phyloP scores from a whole-genome alignment of 2,113 vertebrate species.

The Mellivora capensis region DNA sequence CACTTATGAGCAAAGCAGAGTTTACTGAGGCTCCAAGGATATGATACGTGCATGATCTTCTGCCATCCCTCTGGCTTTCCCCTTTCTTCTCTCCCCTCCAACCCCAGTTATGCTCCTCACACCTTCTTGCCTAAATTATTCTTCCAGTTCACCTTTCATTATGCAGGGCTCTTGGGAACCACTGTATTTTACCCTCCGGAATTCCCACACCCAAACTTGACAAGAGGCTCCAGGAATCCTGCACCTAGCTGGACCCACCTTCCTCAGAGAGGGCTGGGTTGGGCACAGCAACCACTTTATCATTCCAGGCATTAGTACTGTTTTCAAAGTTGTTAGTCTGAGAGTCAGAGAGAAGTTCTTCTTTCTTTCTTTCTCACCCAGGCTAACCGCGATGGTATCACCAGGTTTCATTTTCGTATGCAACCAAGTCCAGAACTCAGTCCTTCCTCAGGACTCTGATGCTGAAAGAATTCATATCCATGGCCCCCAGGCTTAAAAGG shows the following conservation, averaged over 20 bases:
- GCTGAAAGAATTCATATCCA: not conserved
- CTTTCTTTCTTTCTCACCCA: too few relatives aligned
- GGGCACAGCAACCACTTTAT: not conserved
- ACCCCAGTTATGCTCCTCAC: not conserved
- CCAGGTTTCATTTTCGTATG: not conserved
- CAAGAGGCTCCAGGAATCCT: not conserved
- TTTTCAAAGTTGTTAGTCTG: not conserved
- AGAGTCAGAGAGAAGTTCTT: not conserved
- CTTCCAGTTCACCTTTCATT: not conserved
- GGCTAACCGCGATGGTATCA: not conserved
- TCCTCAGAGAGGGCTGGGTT: not conserved
- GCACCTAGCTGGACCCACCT: not conserved
- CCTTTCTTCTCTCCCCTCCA: not conserved
- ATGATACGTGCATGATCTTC: not conserved
- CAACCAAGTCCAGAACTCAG: not conserved
- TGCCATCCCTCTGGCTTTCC: not conserved
- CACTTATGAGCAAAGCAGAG: not conserved
- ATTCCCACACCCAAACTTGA: not conserved
- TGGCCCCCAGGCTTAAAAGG: not conserved
- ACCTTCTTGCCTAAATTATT: not conserved
- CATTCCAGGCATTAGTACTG: accelerated
- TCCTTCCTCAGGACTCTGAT: not conserved
- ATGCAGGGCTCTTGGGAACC: not conserved
- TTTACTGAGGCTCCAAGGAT: not conserved
- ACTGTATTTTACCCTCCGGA: not conserved